phyloP scores from a whole-genome alignment of 2,888 invertebrate species.

The Margaritifera margaritifera region DNA sequence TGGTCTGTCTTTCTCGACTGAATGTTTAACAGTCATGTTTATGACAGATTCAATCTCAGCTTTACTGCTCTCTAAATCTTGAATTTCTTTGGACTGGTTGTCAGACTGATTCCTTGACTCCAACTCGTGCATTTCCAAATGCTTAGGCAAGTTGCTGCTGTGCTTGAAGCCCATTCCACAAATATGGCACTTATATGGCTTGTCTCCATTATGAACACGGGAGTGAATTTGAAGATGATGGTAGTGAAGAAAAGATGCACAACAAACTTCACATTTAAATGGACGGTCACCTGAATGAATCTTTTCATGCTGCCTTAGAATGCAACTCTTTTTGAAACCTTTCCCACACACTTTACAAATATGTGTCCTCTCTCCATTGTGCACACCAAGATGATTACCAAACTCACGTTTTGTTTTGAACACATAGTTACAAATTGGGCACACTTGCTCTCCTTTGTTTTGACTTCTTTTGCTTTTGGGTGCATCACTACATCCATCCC shows the following conservation, averaged over 20 bases:
- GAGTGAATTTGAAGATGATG: slow-evolving; percentile 1
- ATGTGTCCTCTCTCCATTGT: slow-evolving; percentile 4
- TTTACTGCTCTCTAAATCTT: too few species aligned
- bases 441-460: slow-evolving; percentile 5
- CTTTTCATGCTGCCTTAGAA: slow-evolving; percentile 13
- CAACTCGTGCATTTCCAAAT: too few species aligned
- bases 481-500: too few species aligned
- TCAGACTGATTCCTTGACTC: too few species aligned
- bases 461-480: neutral
- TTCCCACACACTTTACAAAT: slow-evolving; percentile 10
- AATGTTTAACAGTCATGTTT: too few species aligned
- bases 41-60: too few species aligned
- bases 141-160: too few species aligned
- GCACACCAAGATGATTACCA: slow-evolving; percentile 9
- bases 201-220: neutral
- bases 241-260: neutral
- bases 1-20: too few species aligned
- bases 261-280: neutral
- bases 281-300: slow-evolving; percentile 3
- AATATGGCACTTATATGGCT: too few species aligned
- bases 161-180: too few species aligned
- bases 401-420: slow-evolving; percentile 4
- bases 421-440: neutral
- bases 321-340: slow-evolving; percentile 13
- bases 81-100: too few species aligned